phyloP scores from a whole-genome alignment of 2,888 invertebrate species.

The Acholoe squamosa region DNA sequence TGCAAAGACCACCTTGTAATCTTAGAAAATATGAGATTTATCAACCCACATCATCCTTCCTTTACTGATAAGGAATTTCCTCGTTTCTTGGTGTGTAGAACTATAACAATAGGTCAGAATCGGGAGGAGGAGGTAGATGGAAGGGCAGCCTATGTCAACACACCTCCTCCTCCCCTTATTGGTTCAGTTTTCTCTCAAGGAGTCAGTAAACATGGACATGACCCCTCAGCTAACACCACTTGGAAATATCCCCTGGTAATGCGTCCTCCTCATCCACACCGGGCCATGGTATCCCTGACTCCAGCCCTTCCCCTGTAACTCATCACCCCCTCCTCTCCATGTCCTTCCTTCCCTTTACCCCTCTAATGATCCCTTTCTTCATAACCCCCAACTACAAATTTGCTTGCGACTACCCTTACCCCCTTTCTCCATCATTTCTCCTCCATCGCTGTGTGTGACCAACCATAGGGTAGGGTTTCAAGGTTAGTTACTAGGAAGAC shows the following conservation, averaged over 20 bases:
- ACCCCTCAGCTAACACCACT: constrained; percentile 1
- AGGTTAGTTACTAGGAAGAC: background rate
- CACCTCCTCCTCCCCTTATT: background rate
- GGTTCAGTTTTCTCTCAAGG: constrained; percentile 40
- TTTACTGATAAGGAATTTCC: too few relatives aligned
- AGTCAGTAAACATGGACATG: background rate
- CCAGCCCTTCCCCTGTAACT: background rate
- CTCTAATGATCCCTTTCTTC: background rate
- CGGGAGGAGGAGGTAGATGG: background rate
- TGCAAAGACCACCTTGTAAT: too few relatives aligned
- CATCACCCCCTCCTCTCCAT: background rate
- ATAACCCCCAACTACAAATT: background rate
- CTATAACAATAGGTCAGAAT: background rate
- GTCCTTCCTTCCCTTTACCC: background rate
- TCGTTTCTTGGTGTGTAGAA: background rate
- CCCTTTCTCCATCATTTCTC: too few relatives aligned
- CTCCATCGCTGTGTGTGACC: too few relatives aligned
- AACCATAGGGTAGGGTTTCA: background rate
- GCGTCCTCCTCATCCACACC: background rate
- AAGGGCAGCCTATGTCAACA: background rate
- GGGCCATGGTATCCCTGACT: background rate
- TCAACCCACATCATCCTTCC: too few relatives aligned
- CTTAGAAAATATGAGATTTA: too few relatives aligned
- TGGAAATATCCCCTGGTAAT: constrained; percentile 13
- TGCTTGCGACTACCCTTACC: too few relatives aligned